A percentile compares a stretch with the other conserved stretches of the same genome.
phyloP scores from a whole-genome alignment of 2,113 vertebrate species.

The Anseranas semipalmata region DNA sequence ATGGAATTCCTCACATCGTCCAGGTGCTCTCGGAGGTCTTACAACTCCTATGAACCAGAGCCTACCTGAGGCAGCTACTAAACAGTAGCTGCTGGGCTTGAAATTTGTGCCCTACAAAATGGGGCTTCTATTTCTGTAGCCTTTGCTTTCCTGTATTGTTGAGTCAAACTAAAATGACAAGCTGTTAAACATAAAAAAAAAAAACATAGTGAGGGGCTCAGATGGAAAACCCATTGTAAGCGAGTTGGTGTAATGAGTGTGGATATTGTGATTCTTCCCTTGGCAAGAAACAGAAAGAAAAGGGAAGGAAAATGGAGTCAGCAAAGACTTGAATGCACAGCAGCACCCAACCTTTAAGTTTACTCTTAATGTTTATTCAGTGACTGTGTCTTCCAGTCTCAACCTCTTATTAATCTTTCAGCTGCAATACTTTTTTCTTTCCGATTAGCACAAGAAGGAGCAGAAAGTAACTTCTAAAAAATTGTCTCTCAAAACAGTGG shows the following conservation, averaged over 20 bases:
- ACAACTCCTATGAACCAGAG: background rate
- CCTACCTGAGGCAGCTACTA: background rate
- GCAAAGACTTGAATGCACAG: rapidly evolving
- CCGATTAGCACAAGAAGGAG: background rate
- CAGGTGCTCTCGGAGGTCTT: background rate
- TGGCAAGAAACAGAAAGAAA: background rate
- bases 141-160: background rate
- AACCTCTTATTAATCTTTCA: background rate
- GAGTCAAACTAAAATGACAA: background rate
- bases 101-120: background rate
- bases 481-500: background rate
- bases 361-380: background rate
- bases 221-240: background rate
- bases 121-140: background rate
- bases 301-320: background rate
- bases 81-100: background rate
- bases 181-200: background rate
- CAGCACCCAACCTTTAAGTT: background rate
- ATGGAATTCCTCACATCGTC: background rate
- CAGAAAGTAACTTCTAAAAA: background rate
- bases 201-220: background rate
- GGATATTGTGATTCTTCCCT: background rate
- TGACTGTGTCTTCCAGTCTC: background rate
- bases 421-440: background rate
- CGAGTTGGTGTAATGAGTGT: background rate